Conservation (phyloP, 2,113 vertebrate genomes). For the Grus americana region DNA sequence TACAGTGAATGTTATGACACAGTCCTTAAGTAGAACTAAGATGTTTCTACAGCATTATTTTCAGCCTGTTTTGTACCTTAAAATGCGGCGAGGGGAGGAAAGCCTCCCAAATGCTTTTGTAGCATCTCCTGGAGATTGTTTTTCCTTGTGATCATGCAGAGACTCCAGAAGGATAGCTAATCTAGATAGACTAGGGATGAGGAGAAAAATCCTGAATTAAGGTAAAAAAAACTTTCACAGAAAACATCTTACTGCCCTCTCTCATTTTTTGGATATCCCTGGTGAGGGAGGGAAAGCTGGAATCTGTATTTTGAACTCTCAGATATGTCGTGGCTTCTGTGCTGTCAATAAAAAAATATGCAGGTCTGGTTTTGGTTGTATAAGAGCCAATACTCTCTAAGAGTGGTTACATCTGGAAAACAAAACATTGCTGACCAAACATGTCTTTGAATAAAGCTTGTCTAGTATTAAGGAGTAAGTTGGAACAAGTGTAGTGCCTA, state of each 20-base stretch:
- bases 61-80: not conserved
- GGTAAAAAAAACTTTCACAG: not conserved
- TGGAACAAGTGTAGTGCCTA: not conserved
- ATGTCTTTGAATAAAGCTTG: not conserved
- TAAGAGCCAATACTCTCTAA: not conserved
- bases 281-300: not conserved
- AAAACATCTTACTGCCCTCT: not conserved
- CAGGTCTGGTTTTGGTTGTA: not conserved
- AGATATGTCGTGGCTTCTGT: not conserved
- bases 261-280: not conserved
- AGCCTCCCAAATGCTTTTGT: not conserved
- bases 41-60: not conserved
- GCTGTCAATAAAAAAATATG: not conserved
- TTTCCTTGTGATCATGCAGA: not conserved
- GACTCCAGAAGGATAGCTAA: not conserved
- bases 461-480: constrained; percentile 22
- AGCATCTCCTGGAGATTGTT: not conserved
- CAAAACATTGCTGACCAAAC: not conserved
- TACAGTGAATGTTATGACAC: not conserved
- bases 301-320: not conserved
- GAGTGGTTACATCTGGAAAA: not conserved
- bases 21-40: not conserved
- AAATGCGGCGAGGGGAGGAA: not conserved
- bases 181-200: not conserved
- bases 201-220: not conserved